Base-by-base conservation (phyloP, 2,888 invertebrate genomes). In the Carcina quercana region DNA sequence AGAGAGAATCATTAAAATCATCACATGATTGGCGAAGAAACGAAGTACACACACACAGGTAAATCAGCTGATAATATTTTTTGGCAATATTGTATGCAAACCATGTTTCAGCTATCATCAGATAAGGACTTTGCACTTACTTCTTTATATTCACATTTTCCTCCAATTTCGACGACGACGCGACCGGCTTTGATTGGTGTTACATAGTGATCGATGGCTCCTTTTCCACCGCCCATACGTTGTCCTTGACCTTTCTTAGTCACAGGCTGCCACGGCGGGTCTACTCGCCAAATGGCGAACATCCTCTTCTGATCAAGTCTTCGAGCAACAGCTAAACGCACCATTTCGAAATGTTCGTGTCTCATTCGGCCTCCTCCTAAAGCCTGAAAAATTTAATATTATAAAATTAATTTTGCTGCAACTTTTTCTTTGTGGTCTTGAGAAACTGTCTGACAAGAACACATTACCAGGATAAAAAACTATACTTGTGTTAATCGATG, bases 201-300 rank as follows among this genome's bases (percentile, higher is more conserved):
- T 0, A 93, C 95, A 67, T 97, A 99, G 70, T 97, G 95, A 62
- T 97, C 92, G 36, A 99, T 97, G 1, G 90, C 85, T 5, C 95
- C 96, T 86, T 99, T 99, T 8, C 98, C 98, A 43, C 97, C 96
- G 5, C 98, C 98, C 94, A 97, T 95, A 51, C 96, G 86, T 45
- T 92, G 91, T 0, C 98, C 98, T 66, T 91, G 91, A 0, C 95
- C 93, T 66, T 94, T 94, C 68, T 92, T 95, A 0, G 95, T 94
- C 6, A 97, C 76, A 0, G 98, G 94, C 57, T 98, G 96, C 98
- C 98, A 99, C 0, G 98, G 97, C 0, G 95, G 85, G 52, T 96
- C 96, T 0, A 99, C 84, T 50, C 99, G 86, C 97, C 98, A 99
- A 15, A 95, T 84, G 0, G 97, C 96, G 86, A 98, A 99, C 91